Percentiles rank a stretch among this genome's conserved stretches.
phyloP scores from a whole-genome alignment of 2,888 invertebrate species.

The Chalcis sispes region DNA sequence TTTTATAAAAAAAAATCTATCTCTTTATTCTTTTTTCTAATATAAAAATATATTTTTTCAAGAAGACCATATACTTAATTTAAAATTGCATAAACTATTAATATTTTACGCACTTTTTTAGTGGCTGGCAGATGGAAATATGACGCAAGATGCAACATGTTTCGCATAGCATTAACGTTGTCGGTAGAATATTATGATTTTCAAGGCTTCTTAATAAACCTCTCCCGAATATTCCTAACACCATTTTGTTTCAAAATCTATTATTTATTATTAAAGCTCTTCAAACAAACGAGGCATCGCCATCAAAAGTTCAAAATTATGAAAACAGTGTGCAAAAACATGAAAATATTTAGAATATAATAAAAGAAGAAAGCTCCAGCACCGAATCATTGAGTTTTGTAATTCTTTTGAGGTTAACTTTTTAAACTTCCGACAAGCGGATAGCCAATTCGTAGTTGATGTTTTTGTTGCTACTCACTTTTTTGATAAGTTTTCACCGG shows the following conservation, averaged over 20 bases:
- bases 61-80: too few relatives aligned
- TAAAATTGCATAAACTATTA: too few relatives aligned
- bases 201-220: slow-evolving; percentile 22
- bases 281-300: neutral
- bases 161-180: slow-evolving; percentile 36
- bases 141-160: slow-evolving; percentile 63
- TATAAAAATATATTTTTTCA: too few relatives aligned
- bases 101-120: slow-evolving; percentile 67
- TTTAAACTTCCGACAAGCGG: neutral
- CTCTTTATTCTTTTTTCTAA: too few relatives aligned
- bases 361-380: neutral
- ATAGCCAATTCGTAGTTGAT: neutral
- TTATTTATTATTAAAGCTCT: neutral
- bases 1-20: too few relatives aligned
- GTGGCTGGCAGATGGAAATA: slow-evolving; percentile 61
- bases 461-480: slow-evolving; percentile 78
- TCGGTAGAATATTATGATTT: slow-evolving; percentile 25
- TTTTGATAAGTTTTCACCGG: slow-evolving; percentile 81
- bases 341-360: neutral
- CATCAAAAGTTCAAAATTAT: neutral
- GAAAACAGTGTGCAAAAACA: neutral
- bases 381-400: neutral
- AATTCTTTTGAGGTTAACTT: slow-evolving; percentile 30
- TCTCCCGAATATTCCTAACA: slow-evolving; percentile 50
- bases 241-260: slow-evolving; percentile 30